phyloP scores from a whole-genome alignment of 2,113 vertebrate species.

The Neomonachus schauinslandi region DNA sequence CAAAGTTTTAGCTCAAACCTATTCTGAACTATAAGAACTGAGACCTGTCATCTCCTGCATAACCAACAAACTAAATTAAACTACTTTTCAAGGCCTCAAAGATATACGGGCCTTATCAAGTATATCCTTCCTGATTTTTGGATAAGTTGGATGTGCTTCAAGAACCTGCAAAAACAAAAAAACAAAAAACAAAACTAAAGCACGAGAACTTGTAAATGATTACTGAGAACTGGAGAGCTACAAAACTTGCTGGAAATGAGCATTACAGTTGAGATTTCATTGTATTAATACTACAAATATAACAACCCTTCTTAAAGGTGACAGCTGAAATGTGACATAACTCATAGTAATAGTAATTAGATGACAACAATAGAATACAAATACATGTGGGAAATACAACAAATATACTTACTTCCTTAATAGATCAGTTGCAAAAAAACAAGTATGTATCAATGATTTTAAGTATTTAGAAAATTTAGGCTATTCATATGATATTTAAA shows the following conservation, averaged over 20 bases:
- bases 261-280: not conserved
- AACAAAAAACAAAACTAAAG: not conserved
- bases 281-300: not conserved
- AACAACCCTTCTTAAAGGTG: not conserved
- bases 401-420: slow-evolving; percentile 37
- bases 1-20: not conserved
- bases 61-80: not conserved
- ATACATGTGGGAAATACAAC: not conserved
- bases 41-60: not conserved
- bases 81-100: slow-evolving; percentile 88
- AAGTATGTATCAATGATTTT: not conserved
- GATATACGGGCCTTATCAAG: slow-evolving; percentile 96
- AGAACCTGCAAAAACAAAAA: slow-evolving; percentile 90
- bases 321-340: not conserved
- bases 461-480: not conserved
- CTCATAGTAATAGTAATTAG: not conserved
- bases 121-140: slow-evolving; percentile 98
- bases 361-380: not conserved
- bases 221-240: not conserved
- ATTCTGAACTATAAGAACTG: not conserved
- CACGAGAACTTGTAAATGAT: not conserved
- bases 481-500: slow-evolving; percentile 13
- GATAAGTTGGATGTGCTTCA: slow-evolving; percentile 94
- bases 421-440: slow-evolving; percentile 13
- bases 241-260: not conserved